These are phyloP conservation scores for Copidosoma floridanum DNA, from an alignment of 1,140 invertebrate species.

Conservation along the genomic window DNA sequence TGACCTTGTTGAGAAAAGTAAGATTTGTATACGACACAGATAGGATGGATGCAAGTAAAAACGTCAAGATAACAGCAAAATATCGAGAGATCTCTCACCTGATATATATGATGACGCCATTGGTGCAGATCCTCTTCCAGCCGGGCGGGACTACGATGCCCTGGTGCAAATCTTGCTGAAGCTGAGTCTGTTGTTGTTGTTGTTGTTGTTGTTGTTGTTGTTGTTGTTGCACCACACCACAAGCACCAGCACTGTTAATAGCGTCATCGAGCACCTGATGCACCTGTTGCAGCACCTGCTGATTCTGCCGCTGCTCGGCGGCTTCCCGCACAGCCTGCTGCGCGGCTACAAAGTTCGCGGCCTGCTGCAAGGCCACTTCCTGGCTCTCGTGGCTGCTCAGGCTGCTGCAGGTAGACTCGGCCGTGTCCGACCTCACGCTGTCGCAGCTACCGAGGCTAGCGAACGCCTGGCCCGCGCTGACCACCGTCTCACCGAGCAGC, in stretches of 20 bases:
- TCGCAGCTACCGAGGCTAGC: constrained; percentile 39
- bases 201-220: constrained; percentile 37
- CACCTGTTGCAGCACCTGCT: constrained; percentile 14
- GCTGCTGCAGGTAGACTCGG: constrained; percentile 54
- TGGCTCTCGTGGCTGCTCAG: constrained; percentile 53
- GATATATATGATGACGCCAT: constrained; percentile 61
- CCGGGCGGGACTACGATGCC: constrained; percentile 56
- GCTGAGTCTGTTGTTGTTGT: constrained; percentile 31
- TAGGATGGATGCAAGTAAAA: too few species aligned
- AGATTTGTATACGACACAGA: too few species aligned
- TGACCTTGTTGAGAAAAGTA: too few species aligned
- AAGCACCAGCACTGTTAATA: constrained; percentile 4
- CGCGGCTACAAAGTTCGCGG: constrained; percentile 39
- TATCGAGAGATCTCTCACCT: too few species aligned
- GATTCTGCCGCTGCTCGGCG: constrained; percentile 27
- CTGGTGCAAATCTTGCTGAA: constrained; percentile 27
- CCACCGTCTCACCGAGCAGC: not conserved
- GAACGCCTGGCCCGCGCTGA: constrained; percentile 5
- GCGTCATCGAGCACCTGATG: constrained; percentile 15
- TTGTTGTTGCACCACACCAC: constrained; percentile 29
- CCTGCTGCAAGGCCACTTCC: constrained; percentile 37
- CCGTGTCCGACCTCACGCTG: constrained; percentile 51
- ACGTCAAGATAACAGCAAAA: too few species aligned
- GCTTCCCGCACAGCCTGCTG: constrained; percentile 43
- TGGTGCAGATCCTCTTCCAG: constrained; percentile 60